These are phyloP conservation scores for Neogale vison DNA, from an alignment of 2,113 vertebrate genomes.

Conservation along the genomic window DNA sequence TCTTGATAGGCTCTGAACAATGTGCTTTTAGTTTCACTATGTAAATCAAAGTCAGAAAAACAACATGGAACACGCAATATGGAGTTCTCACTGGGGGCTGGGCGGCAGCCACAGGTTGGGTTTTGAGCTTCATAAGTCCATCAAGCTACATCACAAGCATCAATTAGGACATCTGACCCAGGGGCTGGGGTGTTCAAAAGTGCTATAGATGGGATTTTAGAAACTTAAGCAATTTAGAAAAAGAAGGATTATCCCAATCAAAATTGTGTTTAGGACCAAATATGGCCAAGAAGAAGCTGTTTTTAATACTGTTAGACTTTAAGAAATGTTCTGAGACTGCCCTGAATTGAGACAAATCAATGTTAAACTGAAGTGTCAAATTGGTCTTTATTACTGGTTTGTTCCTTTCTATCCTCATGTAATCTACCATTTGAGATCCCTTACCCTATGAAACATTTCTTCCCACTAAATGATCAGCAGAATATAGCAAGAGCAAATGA, in stretches of 20 bases:
- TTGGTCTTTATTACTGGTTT: not conserved
- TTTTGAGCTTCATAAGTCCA: not conserved
- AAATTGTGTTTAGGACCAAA: not conserved
- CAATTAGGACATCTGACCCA: not conserved
- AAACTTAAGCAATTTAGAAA: not conserved
- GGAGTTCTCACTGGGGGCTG: not conserved
- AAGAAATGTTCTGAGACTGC: not conserved
- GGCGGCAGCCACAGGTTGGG: not conserved
- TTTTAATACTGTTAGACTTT: not conserved
- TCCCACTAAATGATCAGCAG: not conserved
- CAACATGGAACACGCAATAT: not conserved
- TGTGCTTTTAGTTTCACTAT: conserved; percentile 75
- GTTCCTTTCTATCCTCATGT: not conserved
- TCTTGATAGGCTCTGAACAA: not conserved
- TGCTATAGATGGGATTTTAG: not conserved
- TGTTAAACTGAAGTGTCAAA: not conserved
- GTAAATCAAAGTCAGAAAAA: conserved; percentile 49
- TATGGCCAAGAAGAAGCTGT: not conserved
- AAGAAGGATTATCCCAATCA: not conserved
- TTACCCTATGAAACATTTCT: not conserved
- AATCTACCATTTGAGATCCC: not conserved
- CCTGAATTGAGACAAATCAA: not conserved
- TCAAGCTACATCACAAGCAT: not conserved
- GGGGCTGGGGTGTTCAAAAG: not conserved
- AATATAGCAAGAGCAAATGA: not conserved